Percentiles rank a stretch among this genome's conserved stretches.
Evolutionary conservation across 2,113 vertebrate genomes (phyloP).

Genomic region (Alosa alosa): DNA sequence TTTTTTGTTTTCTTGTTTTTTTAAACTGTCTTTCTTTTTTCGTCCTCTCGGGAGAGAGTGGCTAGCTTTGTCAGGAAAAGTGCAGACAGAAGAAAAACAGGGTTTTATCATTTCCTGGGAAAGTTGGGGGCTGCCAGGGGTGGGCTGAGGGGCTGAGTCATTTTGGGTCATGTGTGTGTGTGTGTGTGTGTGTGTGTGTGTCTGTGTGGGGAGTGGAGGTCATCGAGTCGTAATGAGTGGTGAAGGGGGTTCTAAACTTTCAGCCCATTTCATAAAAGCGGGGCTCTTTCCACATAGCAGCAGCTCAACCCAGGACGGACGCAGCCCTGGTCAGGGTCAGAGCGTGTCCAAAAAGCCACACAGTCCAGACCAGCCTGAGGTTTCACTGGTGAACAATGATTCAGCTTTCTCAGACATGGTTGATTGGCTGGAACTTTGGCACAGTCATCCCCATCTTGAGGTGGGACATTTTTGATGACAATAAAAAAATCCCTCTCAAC

Average conservation of each 20-base stretch:
- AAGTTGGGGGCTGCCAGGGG: slow-evolving; percentile 56
- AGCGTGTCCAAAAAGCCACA: neutral
- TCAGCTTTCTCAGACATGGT: neutral
- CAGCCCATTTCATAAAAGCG: neutral
- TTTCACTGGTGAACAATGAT: neutral
- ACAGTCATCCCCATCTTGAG: neutral
- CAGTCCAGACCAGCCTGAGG: neutral
- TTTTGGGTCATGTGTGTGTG: slow-evolving; percentile 63
- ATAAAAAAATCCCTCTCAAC: neutral
- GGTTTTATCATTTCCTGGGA: slow-evolving; percentile 77
- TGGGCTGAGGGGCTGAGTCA: slow-evolving; percentile 56
- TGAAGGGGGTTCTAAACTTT: slow-evolving; percentile 43
- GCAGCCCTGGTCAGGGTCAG: neutral
- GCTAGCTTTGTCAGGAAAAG: neutral
- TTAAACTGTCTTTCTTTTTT: slow-evolving; percentile 64
- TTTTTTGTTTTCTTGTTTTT: slow-evolving; percentile 69
- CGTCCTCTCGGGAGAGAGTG: neutral
- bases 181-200: neutral
- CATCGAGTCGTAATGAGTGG: slow-evolving; percentile 81
- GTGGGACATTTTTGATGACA: neutral
- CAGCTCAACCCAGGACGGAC: neutral
- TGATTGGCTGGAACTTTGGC: neutral
- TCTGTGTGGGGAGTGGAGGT: slow-evolving; percentile 56
- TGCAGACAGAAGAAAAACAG: slow-evolving; percentile 65
- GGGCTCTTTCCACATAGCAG: neutral